phyloP scores from a whole-genome alignment of 2,113 vertebrate genomes.

The Rostratula benghalensis region DNA sequence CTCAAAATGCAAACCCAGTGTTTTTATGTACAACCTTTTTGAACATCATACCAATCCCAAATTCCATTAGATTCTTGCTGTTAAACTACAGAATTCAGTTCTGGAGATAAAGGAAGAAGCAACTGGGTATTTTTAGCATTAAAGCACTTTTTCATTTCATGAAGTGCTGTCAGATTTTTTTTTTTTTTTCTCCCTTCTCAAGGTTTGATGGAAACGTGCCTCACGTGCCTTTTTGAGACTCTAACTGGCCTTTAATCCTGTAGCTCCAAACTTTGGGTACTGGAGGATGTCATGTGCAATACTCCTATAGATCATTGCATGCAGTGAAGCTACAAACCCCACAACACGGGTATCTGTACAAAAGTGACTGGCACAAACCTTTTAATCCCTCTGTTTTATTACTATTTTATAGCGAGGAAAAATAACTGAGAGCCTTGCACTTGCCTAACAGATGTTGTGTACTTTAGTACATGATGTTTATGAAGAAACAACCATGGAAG shows the following conservation, averaged over 20 bases:
- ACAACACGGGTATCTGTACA: not conserved
- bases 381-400: not conserved
- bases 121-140: not conserved
- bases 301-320: not conserved
- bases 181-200: not conserved
- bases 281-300: not conserved
- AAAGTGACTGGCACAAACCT: not conserved
- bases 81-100: not conserved
- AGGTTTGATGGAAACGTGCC: not conserved
- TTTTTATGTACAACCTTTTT: not conserved
- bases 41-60: not conserved
- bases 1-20: not conserved
- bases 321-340: not conserved
- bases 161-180: not conserved
- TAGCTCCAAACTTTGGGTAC: not conserved
- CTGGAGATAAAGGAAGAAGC: not conserved
- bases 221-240: not conserved
- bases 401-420: not conserved
- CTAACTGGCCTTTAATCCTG: not conserved
- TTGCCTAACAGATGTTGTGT: fast-evolving
- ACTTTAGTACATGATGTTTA: not conserved
- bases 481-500: not conserved
- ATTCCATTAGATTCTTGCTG: not conserved
- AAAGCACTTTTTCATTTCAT: not conserved
- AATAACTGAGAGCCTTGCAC: fast-evolving